Evolutionary conservation across 2,797 vertebrate genomes (phyloP).

Genomic region (Eleutherodactylus coqui): DNA sequence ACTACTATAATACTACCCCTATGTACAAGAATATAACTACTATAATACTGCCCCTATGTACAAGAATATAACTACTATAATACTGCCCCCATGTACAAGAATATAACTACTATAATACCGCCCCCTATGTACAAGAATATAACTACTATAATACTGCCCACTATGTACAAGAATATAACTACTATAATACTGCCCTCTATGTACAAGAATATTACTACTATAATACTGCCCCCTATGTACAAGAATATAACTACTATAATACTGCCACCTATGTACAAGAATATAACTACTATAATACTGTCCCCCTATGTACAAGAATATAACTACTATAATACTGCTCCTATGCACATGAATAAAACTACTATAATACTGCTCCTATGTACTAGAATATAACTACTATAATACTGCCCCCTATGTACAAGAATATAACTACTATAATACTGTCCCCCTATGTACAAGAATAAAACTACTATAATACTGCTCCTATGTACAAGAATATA

Average conservation of each 20-base stretch:
- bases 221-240: not conserved
- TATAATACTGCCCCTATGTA: not conserved
- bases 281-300: slow-evolving; percentile 7
- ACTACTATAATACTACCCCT: slow-evolving; percentile 6
- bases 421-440: slow-evolving; percentile 6
- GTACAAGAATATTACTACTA: too few species aligned
- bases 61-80: slow-evolving; percentile 10
- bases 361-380: not conserved
- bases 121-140: slow-evolving; percentile 1
- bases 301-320: not conserved
- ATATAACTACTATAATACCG: slow-evolving; percentile 19
- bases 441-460: too few species aligned
- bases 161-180: slow-evolving; percentile 1
- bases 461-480: not conserved
- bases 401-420: not conserved
- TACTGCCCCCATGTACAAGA: not conserved
- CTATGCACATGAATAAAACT: not conserved
- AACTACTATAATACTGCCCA: not conserved
- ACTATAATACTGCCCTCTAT: too few species aligned
- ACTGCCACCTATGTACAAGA: not conserved
- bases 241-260: slow-evolving; percentile 15
- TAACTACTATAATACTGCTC: slow-evolving; percentile 16
- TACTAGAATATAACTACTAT: too few species aligned
- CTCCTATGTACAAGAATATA: too few species aligned
- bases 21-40: slow-evolving; percentile 14